These are phyloP conservation scores for Glossosoma conforme DNA, from an alignment of 1,140 invertebrate genomes.

Conservation along the genomic window DNA sequence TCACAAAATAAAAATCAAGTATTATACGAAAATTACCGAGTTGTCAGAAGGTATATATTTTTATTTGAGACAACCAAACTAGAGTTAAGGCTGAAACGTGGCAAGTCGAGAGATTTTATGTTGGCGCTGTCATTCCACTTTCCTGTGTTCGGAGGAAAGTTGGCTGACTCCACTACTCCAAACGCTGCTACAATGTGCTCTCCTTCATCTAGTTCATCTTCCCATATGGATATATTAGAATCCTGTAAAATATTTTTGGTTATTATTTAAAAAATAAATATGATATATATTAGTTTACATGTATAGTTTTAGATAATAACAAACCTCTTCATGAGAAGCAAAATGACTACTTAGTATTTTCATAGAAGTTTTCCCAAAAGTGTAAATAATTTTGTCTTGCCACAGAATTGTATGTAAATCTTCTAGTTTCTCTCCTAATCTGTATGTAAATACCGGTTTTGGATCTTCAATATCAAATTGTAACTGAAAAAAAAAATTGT, in stretches of 20 bases:
- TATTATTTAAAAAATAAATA: background rate
- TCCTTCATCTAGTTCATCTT: conserved; percentile 23
- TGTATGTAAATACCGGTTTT: conserved; percentile 17
- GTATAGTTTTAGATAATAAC: background rate
- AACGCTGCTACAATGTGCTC: conserved; percentile 20
- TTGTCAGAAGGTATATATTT: conserved; percentile 19
- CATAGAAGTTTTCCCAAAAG: conserved; percentile 18
- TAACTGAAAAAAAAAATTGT: conserved; percentile 20
- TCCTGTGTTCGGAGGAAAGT: conserved; percentile 8
- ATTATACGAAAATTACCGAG: conserved; percentile 13
- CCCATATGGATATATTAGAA: conserved; percentile 20
- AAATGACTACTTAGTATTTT: conserved; percentile 26
- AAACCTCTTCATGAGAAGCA: conserved; percentile 20
- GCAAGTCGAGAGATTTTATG: conserved; percentile 19
- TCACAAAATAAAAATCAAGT: background rate
- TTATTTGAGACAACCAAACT: conserved; percentile 25
- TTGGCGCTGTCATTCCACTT: conserved; percentile 22
- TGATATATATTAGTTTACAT: background rate
- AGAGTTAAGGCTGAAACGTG: conserved; percentile 20
- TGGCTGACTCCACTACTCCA: conserved; percentile 10
- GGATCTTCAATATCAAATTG: conserved; percentile 21
- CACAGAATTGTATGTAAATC: conserved; percentile 22
- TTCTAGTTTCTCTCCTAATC: conserved; percentile 14
- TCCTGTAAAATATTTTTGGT: conserved; percentile 26
- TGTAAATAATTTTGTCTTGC: conserved; percentile 24